These are phyloP conservation scores for Idris sp. DNA, from an alignment of 1,140 invertebrate species.

Conservation along the genomic window DNA sequence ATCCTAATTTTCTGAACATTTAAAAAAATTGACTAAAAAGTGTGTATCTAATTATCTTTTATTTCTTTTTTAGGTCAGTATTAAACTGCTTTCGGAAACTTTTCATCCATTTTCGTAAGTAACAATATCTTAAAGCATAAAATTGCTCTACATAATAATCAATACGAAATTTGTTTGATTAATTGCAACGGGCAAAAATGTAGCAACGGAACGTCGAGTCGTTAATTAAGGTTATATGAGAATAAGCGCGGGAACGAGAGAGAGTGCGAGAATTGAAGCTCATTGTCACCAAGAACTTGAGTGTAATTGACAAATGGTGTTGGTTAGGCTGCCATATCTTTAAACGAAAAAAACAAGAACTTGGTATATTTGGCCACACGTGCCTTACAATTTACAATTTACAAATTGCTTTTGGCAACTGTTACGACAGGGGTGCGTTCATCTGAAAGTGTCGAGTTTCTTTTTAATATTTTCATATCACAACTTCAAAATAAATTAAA, in stretches of 20 bases:
- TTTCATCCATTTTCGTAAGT: too few relatives aligned
- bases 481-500: conserved; percentile 4
- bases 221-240: conserved; percentile 31
- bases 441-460: conserved; percentile 30
- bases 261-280: conserved; percentile 67
- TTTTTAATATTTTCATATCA: conserved; percentile 37
- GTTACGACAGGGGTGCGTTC: conserved; percentile 45
- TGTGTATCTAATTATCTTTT: too few relatives aligned
- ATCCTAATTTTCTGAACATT: too few relatives aligned
- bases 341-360: too few relatives aligned
- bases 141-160: too few relatives aligned
- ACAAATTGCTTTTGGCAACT: conserved; percentile 68
- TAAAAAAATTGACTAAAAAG: too few relatives aligned
- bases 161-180: conserved; percentile 2
- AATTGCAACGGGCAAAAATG: conserved; percentile 1
- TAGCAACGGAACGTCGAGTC: conserved; percentile 9
- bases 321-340: conserved; percentile 63
- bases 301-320: too few relatives aligned
- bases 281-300: too few relatives aligned
- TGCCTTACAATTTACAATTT: conserved; percentile 68
- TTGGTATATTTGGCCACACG: conserved; percentile 47
- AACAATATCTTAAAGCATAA: background rate
- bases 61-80: too few relatives aligned
- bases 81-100: too few relatives aligned
- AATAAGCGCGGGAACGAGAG: background rate